Evolutionary conservation across 2,113 vertebrate species (phyloP).

Genomic region (Montifringilla adamsi): DNA sequence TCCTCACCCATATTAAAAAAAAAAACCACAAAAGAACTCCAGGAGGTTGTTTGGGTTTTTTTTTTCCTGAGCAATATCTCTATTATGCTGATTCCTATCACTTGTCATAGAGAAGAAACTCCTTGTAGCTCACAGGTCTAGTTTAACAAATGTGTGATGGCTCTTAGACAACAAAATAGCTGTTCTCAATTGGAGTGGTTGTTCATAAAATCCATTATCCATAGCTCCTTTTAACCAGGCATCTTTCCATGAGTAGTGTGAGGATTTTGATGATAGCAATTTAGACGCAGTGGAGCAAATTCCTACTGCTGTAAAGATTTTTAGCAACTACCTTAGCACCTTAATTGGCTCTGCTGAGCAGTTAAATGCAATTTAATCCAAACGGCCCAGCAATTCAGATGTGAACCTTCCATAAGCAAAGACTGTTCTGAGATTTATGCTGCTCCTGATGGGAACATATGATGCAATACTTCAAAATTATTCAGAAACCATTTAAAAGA

Average conservation of each 20-base stretch:
- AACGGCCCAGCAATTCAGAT: slow-evolving; percentile 10
- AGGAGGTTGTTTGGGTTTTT: neutral
- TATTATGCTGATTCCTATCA: neutral
- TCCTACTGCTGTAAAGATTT: neutral
- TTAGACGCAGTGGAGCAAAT: neutral
- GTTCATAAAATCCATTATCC: slow-evolving; percentile 27
- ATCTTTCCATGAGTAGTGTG: neutral
- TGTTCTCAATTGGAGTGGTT: neutral
- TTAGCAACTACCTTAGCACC: slow-evolving; percentile 18
- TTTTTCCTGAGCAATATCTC: neutral
- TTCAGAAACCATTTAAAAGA: slow-evolving; percentile 3
- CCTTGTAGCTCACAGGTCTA: neutral
- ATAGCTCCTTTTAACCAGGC: neutral
- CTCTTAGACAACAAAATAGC: neutral
- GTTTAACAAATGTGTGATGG: neutral
- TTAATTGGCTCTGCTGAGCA: slow-evolving; percentile 18
- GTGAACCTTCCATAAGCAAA: slow-evolving; percentile 27
- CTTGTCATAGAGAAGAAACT: neutral
- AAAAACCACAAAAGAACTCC: neutral
- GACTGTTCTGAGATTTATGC: neutral
- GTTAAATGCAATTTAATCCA: slow-evolving; percentile 42
- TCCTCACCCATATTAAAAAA: neutral
- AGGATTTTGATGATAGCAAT: slow-evolving; percentile 13
- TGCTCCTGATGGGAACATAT: slow-evolving; percentile 10
- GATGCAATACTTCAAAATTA: neutral